These are phyloP conservation scores for Tinea pellionella DNA, from an alignment of 2,888 invertebrate genomes.

Conservation along the genomic window DNA sequence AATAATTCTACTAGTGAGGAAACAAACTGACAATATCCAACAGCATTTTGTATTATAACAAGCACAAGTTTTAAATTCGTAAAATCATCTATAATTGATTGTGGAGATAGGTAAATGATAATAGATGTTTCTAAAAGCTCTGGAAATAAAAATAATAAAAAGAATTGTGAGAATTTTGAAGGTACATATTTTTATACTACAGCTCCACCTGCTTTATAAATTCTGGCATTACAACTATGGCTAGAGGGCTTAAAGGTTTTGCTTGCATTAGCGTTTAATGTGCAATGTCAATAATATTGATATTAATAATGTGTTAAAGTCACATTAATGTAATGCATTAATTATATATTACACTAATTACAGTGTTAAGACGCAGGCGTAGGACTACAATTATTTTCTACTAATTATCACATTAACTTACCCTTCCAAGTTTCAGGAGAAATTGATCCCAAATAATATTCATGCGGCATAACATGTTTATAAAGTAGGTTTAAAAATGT, in stretches of 20 bases:
- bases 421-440: slow-evolving; percentile 68
- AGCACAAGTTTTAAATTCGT: slow-evolving; percentile 50
- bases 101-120: slow-evolving; percentile 31
- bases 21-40: slow-evolving; percentile 44
- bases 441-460: slow-evolving; percentile 61
- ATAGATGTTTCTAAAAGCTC: slow-evolving; percentile 48
- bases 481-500: slow-evolving; percentile 67
- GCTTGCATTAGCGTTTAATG: too few relatives aligned
- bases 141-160: slow-evolving; percentile 25
- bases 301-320: too few relatives aligned
- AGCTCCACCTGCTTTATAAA: too few relatives aligned
- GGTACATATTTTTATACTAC: too few relatives aligned
- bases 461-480: slow-evolving; percentile 63
- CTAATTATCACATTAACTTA: too few relatives aligned
- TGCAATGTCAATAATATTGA: too few relatives aligned
- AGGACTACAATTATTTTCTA: too few relatives aligned
- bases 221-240: too few relatives aligned
- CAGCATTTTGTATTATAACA: slow-evolving; percentile 53
- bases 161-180: neutral
- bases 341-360: too few relatives aligned
- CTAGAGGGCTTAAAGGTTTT: too few relatives aligned
- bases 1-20: slow-evolving; percentile 42
- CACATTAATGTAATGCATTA: too few relatives aligned
- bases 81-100: slow-evolving; percentile 42
- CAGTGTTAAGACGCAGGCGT: too few relatives aligned